A percentile compares a stretch with the other conserved stretches of the same genome.
Evolutionary conservation across 2,113 vertebrate genomes (phyloP).

Genomic region (Nettapus auritus): DNA sequence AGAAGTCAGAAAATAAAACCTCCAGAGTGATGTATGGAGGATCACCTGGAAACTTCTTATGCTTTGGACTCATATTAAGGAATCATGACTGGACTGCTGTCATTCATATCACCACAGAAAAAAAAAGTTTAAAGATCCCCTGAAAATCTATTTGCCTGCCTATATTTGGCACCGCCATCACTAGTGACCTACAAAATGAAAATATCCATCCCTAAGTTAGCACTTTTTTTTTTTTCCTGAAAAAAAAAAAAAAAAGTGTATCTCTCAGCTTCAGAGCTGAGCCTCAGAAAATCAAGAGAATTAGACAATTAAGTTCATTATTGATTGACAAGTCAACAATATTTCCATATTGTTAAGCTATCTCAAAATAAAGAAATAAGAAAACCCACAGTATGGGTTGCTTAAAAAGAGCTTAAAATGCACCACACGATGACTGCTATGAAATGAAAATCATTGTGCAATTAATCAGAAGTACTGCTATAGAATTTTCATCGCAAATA

Average conservation of each 20-base stretch:
- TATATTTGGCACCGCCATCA: neutral
- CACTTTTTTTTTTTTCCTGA: neutral
- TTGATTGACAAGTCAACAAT: neutral
- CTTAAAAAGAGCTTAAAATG: neutral
- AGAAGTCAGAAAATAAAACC: constrained; percentile 10
- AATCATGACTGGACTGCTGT: neutral
- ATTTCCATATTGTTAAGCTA: neutral
- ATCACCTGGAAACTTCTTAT: neutral
- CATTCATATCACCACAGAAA: neutral
- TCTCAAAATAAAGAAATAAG: neutral
- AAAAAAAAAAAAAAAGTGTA: neutral
- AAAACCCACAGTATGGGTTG: neutral
- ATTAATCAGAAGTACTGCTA: neutral
- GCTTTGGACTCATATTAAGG: neutral
- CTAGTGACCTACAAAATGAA: neutral
- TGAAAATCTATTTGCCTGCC: neutral
- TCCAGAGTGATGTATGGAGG: neutral
- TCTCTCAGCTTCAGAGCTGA: neutral
- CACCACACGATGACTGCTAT: neutral
- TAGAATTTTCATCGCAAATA: neutral
- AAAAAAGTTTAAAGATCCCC: neutral
- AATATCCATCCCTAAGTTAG: neutral
- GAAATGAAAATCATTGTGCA: neutral
- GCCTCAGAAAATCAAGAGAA: neutral
- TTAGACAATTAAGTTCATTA: neutral